A percentile compares a stretch with the other conserved stretches of the same genome.
Evolutionary conservation across 2,113 vertebrate species (phyloP).

Genomic region (Halichoeres trimaculatus): DNA sequence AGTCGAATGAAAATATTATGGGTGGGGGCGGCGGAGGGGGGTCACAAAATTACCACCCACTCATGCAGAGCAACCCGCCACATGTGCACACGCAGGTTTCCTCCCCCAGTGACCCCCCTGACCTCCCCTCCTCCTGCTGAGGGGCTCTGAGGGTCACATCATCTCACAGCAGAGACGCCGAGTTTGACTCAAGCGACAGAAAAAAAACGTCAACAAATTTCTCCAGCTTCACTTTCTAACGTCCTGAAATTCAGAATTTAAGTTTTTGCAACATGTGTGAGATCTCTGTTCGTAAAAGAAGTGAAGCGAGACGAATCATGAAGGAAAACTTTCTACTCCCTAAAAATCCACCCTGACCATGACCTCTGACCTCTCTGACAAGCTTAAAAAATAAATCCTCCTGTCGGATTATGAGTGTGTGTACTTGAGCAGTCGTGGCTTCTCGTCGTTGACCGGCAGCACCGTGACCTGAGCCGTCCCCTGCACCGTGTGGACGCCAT

Average conservation of each 20-base stretch:
- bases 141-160: too few relatives aligned
- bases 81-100: constrained; percentile 31
- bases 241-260: too few relatives aligned
- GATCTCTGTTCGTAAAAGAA: too few relatives aligned
- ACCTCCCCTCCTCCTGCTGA: too few relatives aligned
- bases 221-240: too few relatives aligned
- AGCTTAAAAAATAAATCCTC: constrained; percentile 17
- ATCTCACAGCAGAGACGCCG: too few relatives aligned
- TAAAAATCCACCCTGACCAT: not conserved
- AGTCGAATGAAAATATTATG: constrained; percentile 56
- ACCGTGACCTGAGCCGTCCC: constrained; percentile 86
- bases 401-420: not conserved
- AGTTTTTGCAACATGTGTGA: too few relatives aligned
- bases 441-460: constrained; percentile 90
- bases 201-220: too few relatives aligned
- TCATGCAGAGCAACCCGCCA: constrained; percentile 37
- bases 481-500: constrained; percentile 88
- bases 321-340: not conserved
- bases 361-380: constrained; percentile 9
- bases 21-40: not conserved
- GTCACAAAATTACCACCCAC: constrained; percentile 14
- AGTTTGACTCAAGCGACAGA: too few relatives aligned
- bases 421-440: constrained; percentile 83
- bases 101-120: not conserved
- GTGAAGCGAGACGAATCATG: not conserved